Base-by-base conservation (phyloP, 1,140 invertebrate species). In the Sarcophaga peregrina region DNA sequence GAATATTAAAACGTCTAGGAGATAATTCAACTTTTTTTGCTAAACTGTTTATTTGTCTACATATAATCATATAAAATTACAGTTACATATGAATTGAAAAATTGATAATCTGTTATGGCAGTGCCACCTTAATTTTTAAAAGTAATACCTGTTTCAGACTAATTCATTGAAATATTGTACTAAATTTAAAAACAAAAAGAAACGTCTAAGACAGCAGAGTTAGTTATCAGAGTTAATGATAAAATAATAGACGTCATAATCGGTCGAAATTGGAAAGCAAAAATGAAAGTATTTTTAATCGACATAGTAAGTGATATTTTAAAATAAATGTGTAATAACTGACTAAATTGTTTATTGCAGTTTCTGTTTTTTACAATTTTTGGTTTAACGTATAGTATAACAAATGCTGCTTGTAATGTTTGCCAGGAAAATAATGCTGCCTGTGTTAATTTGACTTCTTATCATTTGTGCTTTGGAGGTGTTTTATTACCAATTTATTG, bases 361-460 rank as follows among this genome's bases (percentile, higher is more conserved):
- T 20, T 78, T n/a, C 3, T 20, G 20, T 0, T 78, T 52, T 78
- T 52, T 5, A 3, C 46, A 37, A 2, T 81, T 8, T 15, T 5
- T 62, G 45, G 15, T 13, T 8, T 47, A 46, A 58, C 20, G 3
- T n/a, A 46, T 25, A 37, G 46, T 46, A 17, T 8, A 15, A 15
- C 54, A 37, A n/a, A 52, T 50, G 62, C 81, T 4, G 78, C 15
- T 4, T 89, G 88, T 25, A 85, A 88, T 83, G 83, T 85, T 0
- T 89, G 88, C n/a, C 88, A 89, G 73, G 81, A 83, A n/a, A 89
- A 89, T 83, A 85, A 85, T 54, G 88, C 83, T 0, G 86, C 88
- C 15, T 89, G 88, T 81, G 84, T 89, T 11, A 88, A 87, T 78
- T 83, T 86, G 47, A 89, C 88, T 0, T 85, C 88, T 0, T 89